Evolutionary conservation across 2,797 vertebrate species (phyloP), one percentile per base, ranked within the genome.

Genomic region (Furcifer pardalis): DNA sequence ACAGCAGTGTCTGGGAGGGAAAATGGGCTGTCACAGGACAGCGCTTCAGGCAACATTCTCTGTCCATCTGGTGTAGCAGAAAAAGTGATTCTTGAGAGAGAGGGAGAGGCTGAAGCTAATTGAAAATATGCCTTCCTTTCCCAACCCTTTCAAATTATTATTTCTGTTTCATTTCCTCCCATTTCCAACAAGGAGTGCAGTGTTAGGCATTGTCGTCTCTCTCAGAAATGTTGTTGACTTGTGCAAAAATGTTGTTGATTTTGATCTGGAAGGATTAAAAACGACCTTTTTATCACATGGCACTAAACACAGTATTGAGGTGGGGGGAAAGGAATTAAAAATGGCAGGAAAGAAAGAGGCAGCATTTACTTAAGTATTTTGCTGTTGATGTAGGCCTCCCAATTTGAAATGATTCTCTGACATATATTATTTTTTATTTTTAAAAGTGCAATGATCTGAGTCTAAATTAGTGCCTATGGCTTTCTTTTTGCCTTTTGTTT

Each of bases 1-100:
- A 97, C 97, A 97, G 97, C 96, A 94, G 95, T 96, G 96, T 96
- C 96, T 96, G 96, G 96, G 96, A 95, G 95, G 94, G 95, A 96
- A 96, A 95, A 95, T 89, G 83, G 91, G 93, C 96, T 96, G 96
- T 96, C 96, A 96, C 95, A 92, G 95, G 94, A 95, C 94, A 89
- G 91, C 93, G 96, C 97, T 96, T 91, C 89, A 87, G 97, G 97
- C 97, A 91, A 94, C 85, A 27, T 88, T 94, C 95, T 96, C 95
- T 88, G 95, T 96, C 97, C 97, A 97, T 97, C 96, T 97, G 96
- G 95, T 94, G 77, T 89, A 87, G 93, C 85, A 87, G 89, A 88
- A 90, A 91, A 92, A 88, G 93, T 91, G 89, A 84, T 90, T 90
- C 92, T 94, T 90, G 86, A 93, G 93, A 91, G 91, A 81, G 0